These are phyloP conservation scores for Pterocles orientalis DNA, from an alignment of 2,113 vertebrate species.

Conservation along the genomic window DNA sequence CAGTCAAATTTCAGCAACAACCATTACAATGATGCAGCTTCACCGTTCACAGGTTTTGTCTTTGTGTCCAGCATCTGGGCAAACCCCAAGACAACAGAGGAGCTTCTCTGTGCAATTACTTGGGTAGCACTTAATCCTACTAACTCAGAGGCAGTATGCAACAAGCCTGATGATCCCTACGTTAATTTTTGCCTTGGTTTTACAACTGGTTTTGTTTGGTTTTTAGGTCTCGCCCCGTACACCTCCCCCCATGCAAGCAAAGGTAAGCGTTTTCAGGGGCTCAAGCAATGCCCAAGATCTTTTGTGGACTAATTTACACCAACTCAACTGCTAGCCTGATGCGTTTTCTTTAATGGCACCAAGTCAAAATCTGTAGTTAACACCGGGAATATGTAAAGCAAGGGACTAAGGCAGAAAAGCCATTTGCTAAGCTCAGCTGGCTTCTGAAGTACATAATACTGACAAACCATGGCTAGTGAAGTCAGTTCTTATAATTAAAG, in stretches of 20 bases:
- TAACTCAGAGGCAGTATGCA: not conserved
- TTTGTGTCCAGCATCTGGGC: not conserved
- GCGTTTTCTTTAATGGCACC: not conserved
- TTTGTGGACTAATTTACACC: not conserved
- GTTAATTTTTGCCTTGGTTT: not conserved
- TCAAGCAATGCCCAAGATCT: not conserved
- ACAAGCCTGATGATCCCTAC: not conserved
- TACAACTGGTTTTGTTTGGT: not conserved
- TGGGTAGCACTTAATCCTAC: not conserved
- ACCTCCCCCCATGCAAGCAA: slow-evolving; percentile 81
- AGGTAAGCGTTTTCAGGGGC: slow-evolving; percentile 69
- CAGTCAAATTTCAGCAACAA: not conserved
- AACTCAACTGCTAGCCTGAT: not conserved
- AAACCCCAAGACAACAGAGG: not conserved
- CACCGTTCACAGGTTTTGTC: not conserved
- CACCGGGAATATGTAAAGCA: not conserved
- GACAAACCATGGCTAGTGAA: not conserved
- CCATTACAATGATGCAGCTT: not conserved
- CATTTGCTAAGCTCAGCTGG: not conserved
- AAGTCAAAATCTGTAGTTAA: not conserved
- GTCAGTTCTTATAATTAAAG: not conserved
- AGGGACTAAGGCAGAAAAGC: not conserved
- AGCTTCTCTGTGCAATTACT: not conserved
- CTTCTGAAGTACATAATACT: not conserved
- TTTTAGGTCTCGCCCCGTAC: slow-evolving; percentile 83